Percentiles rank a stretch among this genome's conserved stretches.
Conservation (phyloP, 2,113 vertebrate genomes). For the Ameiurus melas region DNA sequence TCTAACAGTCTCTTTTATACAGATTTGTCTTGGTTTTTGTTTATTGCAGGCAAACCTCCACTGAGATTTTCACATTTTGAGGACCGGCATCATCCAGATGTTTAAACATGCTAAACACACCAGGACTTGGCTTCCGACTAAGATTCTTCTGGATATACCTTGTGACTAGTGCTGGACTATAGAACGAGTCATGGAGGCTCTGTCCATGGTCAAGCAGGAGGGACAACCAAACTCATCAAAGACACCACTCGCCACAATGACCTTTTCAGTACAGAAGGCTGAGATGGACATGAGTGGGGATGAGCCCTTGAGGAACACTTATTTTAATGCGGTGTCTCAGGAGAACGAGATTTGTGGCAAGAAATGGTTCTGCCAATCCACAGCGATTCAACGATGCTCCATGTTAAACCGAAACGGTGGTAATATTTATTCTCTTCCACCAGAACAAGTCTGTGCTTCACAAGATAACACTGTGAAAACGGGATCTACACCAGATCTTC, state of each 20-base stretch:
- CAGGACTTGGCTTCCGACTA: constrained; percentile 52
- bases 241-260: constrained; percentile 49
- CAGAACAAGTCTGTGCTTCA: neutral
- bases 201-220: constrained; percentile 56
- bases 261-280: constrained; percentile 34
- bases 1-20: neutral
- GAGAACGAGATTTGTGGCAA: neutral
- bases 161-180: constrained; percentile 63
- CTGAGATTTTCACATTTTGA: constrained; percentile 39
- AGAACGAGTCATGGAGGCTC: constrained; percentile 73
- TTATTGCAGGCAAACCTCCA: constrained; percentile 56
- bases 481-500: neutral
- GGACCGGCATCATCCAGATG: constrained; percentile 24
- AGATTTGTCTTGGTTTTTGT: constrained; percentile 32
- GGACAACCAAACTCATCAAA: constrained; percentile 51
- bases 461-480: neutral
- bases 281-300: neutral
- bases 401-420: neutral
- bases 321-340: neutral
- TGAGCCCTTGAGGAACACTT: neutral
- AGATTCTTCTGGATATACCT: constrained; percentile 66
- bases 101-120: constrained; percentile 57
- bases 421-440: neutral
- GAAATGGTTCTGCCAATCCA: neutral
- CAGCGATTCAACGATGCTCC: neutral